Conservation (phyloP, 2,797 vertebrate genomes). For the Yasuhikotakia modesta region DNA sequence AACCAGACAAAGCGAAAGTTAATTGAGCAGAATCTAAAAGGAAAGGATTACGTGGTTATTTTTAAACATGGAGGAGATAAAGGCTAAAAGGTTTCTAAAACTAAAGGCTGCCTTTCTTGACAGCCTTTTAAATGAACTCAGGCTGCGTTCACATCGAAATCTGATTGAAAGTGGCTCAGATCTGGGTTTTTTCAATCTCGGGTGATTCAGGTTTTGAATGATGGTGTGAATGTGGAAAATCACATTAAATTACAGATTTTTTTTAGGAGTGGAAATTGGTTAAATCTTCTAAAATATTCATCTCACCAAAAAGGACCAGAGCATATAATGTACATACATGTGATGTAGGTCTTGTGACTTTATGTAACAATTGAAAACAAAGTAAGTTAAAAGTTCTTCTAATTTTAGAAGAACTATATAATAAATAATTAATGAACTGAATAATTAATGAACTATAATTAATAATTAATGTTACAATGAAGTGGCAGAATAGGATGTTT, state of each 20-base stretch:
- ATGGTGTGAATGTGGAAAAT: neutral
- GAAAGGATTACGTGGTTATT: neutral
- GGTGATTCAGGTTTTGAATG: neutral
- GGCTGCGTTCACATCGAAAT: neutral
- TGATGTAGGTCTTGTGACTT: too few relatives aligned
- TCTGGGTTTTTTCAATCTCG: neutral
- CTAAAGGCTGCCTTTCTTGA: neutral
- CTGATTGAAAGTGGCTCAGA: neutral
- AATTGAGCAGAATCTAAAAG: constrained; percentile 16
- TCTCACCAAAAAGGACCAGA: too few relatives aligned
- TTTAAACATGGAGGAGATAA: constrained; percentile 1
- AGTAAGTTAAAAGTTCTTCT: too few relatives aligned
- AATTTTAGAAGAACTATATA: too few relatives aligned
- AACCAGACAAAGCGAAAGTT: constrained; percentile 7
- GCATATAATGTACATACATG: too few relatives aligned
- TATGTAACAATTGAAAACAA: too few relatives aligned
- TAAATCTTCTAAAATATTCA: too few relatives aligned
- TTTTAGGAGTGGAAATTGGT: too few relatives aligned
- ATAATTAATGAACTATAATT: too few relatives aligned
- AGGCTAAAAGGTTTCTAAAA: constrained; percentile 1
- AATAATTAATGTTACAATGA: too few relatives aligned
- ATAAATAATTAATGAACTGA: too few relatives aligned
- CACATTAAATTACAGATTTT: neutral
- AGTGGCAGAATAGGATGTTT: neutral
- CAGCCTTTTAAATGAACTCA: neutral